Conservation (phyloP, 2,113 vertebrate genomes). For the Podarcis cretensis region DNA sequence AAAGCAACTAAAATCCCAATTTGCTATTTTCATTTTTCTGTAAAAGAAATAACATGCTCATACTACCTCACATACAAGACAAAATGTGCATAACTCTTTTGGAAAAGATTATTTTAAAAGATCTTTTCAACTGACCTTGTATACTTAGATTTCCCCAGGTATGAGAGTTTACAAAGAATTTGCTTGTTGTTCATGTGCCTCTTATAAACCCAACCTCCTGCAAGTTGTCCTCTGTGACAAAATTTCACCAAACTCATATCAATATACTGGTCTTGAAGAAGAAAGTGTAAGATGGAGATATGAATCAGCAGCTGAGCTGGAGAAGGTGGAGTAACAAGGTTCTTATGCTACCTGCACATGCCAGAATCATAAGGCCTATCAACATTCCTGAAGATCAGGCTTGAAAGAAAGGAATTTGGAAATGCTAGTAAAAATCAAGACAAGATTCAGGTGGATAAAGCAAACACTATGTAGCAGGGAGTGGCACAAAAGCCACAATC, state of each 20-base stretch:
- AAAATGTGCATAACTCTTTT: constrained; percentile 33
- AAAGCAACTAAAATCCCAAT: constrained; percentile 61
- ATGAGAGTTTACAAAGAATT: not conserved
- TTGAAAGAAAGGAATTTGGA: not conserved
- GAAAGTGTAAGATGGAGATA: not conserved
- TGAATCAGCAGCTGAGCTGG: not conserved
- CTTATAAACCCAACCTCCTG: constrained; percentile 38
- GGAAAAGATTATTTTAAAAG: constrained; percentile 6
- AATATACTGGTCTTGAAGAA: not conserved
- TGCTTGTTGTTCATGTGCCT: constrained; percentile 19
- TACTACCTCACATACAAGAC: not conserved
- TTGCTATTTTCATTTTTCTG: constrained; percentile 63
- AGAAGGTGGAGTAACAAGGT: not conserved
- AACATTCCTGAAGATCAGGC: not conserved
- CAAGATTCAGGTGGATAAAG: not conserved
- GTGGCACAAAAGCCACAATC: not conserved
- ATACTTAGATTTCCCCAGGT: constrained; percentile 3
- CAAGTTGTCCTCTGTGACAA: constrained; percentile 26
- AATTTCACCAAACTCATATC: not conserved
- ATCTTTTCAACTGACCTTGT: constrained; percentile 6
- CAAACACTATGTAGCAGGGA: not conserved
- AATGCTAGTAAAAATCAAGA: not conserved
- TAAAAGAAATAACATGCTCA: constrained; percentile 54
- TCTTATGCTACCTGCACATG: not conserved
- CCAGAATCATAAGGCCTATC: not conserved